These are phyloP conservation scores for Pedetes capensis DNA, from an alignment of 2,113 vertebrate species.

Conservation along the genomic window DNA sequence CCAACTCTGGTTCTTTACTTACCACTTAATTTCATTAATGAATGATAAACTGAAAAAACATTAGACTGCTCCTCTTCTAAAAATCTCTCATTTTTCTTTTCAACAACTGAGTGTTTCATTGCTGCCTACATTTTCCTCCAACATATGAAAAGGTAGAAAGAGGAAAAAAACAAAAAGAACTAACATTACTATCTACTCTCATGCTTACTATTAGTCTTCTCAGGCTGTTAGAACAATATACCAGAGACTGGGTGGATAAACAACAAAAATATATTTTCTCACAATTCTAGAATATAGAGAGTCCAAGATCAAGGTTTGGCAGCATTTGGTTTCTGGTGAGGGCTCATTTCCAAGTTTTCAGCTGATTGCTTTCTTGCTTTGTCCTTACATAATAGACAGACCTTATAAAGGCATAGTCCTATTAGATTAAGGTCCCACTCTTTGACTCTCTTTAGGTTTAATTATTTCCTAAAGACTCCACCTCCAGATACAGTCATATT, in stretches of 20 bases:
- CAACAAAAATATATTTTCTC: not conserved
- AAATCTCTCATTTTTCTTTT: conserved; percentile 5
- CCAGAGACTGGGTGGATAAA: not conserved
- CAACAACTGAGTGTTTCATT: not conserved
- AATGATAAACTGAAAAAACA: not conserved
- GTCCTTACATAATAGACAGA: not conserved
- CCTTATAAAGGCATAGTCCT: not conserved
- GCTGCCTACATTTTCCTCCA: not conserved
- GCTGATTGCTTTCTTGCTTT: not conserved
- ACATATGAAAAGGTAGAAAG: not conserved
- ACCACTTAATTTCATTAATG: not conserved
- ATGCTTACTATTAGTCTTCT: not conserved
- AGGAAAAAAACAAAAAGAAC: not conserved
- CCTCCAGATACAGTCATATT: not conserved
- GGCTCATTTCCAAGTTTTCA: not conserved
- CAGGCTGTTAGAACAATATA: not conserved
- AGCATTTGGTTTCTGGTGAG: not conserved
- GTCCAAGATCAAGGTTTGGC: not conserved
- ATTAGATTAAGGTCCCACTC: not conserved
- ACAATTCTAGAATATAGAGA: not conserved
- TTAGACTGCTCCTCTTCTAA: not conserved
- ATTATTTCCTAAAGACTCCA: not conserved
- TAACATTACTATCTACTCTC: not conserved
- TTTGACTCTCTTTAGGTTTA: not conserved
- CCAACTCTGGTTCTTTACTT: not conserved